phyloP scores from a whole-genome alignment of 2,888 invertebrate species.

The Nephrotoma appendiculata region DNA sequence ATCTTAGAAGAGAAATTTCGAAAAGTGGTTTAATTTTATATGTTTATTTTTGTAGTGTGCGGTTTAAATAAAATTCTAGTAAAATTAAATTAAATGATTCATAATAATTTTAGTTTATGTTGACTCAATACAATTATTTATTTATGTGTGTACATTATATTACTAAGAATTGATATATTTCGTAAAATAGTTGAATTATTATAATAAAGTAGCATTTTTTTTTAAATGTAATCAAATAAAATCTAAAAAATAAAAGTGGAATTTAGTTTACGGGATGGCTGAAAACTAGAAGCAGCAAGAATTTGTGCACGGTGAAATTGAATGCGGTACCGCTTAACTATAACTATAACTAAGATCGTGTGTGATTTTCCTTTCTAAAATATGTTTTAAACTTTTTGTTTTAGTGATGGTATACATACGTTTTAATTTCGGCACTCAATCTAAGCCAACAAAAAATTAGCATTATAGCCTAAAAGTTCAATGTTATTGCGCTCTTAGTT shows the following conservation, averaged over 20 bases:
- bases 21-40: not conserved
- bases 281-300: not conserved
- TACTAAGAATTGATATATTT: not conserved
- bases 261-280: not conserved
- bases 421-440: not conserved
- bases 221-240: not conserved
- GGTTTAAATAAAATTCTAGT: not conserved
- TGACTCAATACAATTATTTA: not conserved
- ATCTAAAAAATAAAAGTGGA: not conserved
- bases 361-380: not conserved
- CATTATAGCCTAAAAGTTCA: not conserved
- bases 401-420: not conserved
- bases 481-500: not conserved
- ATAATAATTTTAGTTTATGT: not conserved
- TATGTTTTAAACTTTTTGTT: not conserved
- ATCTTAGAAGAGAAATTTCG: not conserved
- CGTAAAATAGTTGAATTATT: not conserved
- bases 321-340: not conserved
- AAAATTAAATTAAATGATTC: not conserved
- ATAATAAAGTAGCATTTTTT: not conserved
- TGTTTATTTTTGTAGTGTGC: not conserved
- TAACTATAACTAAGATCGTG: not conserved
- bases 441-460: not conserved
- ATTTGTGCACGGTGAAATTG: not conserved
- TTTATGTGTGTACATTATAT: not conserved